Base-by-base conservation (phyloP, 92 coral and sea anemone genomes). In the Desmophyllum pertusum region DNA sequence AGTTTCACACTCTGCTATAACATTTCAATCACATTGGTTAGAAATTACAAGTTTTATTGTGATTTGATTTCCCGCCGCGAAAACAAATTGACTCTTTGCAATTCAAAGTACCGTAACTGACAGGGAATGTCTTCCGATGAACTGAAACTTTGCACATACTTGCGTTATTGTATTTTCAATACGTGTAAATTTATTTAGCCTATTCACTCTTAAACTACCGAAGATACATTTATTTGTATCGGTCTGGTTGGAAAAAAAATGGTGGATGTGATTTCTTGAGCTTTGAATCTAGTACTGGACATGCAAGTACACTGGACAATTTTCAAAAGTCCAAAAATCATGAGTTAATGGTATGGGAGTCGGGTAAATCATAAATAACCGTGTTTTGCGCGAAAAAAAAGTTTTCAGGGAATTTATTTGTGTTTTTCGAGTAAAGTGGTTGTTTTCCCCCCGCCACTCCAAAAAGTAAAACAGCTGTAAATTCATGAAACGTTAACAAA, bases 321-420 rank as follows among this genome's bases (percentile, higher is more conserved):
- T 72, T 72, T 72, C 61, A 50, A 39, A 72, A 72, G 53, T 72
- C 53, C 38, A 72, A 72, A 72, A 42, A 72, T 72, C 57, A n/a
- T n/a, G n/a, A n/a, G n/a, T n/a, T n/a, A n/a, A n/a, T n/a, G n/a
- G n/a, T n/a, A n/a, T n/a, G n/a, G n/a, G n/a, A n/a, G n/a, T n/a
- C n/a, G n/a, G n/a, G n/a, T n/a, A n/a, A n/a, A n/a, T n/a, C n/a
- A n/a, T n/a, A n/a, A n/a, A n/a, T n/a, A n/a, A n/a, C n/a, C n/a
- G n/a, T n/a, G n/a, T n/a, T 35, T 68, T 33, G 73, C 73, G 45
- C 39, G 45, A 68, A 68, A 68, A 68, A 68, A 68, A 33, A 21
- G 73, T 13, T 68, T 33, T 38, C n/a, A 68, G 37, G n/a, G 73
- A 42, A 68, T 68, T 68, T 17, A 33, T 35, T 10, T 68, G 73